Conservation (phyloP, 2,797 vertebrate genomes). For the Odontamblyopus lacepedii region DNA sequence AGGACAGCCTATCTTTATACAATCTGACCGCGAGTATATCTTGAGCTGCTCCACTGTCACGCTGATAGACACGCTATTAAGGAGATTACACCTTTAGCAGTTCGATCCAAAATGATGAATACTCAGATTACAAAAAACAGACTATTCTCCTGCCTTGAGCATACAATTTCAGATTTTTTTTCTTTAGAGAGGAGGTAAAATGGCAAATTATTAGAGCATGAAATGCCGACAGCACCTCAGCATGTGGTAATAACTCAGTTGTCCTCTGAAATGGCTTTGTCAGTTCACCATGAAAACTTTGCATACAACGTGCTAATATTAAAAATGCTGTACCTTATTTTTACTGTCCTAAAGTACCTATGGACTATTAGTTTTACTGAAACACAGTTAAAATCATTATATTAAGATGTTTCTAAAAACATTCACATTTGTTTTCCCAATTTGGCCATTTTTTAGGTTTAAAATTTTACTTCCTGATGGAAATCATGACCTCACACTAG, state of each 20-base stretch:
- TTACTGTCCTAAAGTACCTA: too few relatives aligned
- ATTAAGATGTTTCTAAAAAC: too few relatives aligned
- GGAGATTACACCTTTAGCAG: constrained; percentile 60
- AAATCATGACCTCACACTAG: too few relatives aligned
- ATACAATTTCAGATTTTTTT: constrained; percentile 58
- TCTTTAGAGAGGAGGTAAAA: constrained; percentile 56
- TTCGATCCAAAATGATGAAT: constrained; percentile 66
- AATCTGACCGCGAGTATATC: constrained; percentile 41
- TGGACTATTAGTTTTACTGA: too few relatives aligned
- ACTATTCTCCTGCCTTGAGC: constrained; percentile 61
- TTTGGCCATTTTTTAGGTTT: too few relatives aligned
- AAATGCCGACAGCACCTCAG: constrained; percentile 63
- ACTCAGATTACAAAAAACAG: constrained; percentile 47
- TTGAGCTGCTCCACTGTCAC: constrained; percentile 45
- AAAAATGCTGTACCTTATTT: too few relatives aligned
- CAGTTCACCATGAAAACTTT: constrained; percentile 21
- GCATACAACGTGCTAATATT: constrained; percentile 9
- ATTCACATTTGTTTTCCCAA: too few relatives aligned
- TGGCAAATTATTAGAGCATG: constrained; percentile 70
- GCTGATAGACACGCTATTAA: constrained; percentile 64
- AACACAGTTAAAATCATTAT: too few relatives aligned
- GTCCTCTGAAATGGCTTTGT: constrained; percentile 74
- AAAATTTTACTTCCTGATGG: too few relatives aligned
- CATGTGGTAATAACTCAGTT: constrained; percentile 70
- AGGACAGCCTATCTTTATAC: constrained; percentile 38